Conservation (phyloP, 2,797 vertebrate species). For the Saxicola maurus region DNA sequence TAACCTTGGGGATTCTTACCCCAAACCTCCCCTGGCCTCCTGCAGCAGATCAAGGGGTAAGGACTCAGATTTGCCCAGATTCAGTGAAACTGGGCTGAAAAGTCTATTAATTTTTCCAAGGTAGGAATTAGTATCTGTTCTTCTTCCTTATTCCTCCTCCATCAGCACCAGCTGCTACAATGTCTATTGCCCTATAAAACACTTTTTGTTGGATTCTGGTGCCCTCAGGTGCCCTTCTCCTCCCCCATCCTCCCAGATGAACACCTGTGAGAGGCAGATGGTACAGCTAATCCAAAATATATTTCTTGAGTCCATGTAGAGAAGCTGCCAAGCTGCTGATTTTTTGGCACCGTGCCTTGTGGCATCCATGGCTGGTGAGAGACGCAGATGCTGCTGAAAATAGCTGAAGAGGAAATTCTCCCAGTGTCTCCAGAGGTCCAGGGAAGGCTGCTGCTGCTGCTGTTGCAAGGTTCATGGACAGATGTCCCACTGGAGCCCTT, state of each 20-base stretch:
- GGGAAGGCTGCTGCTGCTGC: background rate
- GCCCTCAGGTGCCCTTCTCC: slow-evolving; percentile 57
- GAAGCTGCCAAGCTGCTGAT: slow-evolving; percentile 54
- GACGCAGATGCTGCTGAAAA: slow-evolving; percentile 46
- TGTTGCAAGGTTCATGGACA: background rate
- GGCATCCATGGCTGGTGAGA: slow-evolving; percentile 29
- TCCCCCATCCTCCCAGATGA: slow-evolving; percentile 1
- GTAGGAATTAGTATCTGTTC: background rate
- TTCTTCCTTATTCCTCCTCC: background rate
- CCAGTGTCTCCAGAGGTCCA: background rate
- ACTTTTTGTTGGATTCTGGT: background rate
- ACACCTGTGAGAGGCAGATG: slow-evolving; percentile 53
- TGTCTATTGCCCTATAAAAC: background rate
- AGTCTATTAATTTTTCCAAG: background rate
- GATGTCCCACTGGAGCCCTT: fast-evolving
- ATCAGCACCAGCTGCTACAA: slow-evolving; percentile 6
- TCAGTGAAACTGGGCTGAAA: background rate
- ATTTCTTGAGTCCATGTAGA: slow-evolving; percentile 52
- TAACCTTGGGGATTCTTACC: background rate
- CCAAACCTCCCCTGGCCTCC: fast-evolving
- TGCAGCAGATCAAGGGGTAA: background rate
- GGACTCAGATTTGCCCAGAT: background rate
- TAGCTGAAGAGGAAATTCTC: slow-evolving; percentile 50
- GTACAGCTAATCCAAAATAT: slow-evolving; percentile 51
- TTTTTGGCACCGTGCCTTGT: slow-evolving; percentile 47